phyloP scores from a whole-genome alignment of 2,888 invertebrate genomes.

The Stomorhina lunata region DNA sequence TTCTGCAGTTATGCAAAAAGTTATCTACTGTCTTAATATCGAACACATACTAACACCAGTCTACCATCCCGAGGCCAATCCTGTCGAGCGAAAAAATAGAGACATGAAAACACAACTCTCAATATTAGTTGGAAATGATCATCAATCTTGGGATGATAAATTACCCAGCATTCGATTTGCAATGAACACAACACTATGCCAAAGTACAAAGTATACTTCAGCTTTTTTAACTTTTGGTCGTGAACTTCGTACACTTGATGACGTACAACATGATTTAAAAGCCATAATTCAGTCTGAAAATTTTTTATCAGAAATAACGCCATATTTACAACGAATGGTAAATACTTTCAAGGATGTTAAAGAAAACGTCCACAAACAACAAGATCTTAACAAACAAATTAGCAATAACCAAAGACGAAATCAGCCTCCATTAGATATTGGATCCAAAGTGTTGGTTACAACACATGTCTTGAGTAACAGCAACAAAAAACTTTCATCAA shows the following conservation, averaged over 20 bases:
- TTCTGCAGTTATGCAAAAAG: no score
- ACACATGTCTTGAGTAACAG: slow-evolving; percentile 68
- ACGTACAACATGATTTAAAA: slow-evolving; percentile 70
- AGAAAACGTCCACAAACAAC: slow-evolving; percentile 13
- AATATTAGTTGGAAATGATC: slow-evolving; percentile 28
- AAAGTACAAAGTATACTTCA: slow-evolving; percentile 71
- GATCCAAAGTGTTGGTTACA: slow-evolving; percentile 67
- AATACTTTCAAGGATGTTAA: slow-evolving; percentile 26
- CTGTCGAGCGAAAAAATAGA: no score
- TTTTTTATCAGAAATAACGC: slow-evolving; percentile 62
- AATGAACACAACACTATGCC: slow-evolving; percentile 73
- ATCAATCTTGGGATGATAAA: slow-evolving; percentile 43
- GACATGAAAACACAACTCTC: no score
- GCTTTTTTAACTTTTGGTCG: slow-evolving; percentile 75
- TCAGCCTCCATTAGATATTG: no score
- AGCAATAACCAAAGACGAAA: neutral
- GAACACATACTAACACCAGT: no score
- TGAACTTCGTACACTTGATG: slow-evolving; percentile 73
- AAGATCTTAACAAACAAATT: neutral
- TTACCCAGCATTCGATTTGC: slow-evolving; percentile 75
- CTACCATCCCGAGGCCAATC: no score
- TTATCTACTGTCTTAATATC: no score
- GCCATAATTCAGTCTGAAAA: slow-evolving; percentile 69
- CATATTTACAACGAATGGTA: slow-evolving; percentile 19
- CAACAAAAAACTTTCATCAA: slow-evolving; percentile 66